These are phyloP conservation scores for Lochmaea capreae DNA, from an alignment of 2,888 invertebrate genomes.

Conservation along the genomic window DNA sequence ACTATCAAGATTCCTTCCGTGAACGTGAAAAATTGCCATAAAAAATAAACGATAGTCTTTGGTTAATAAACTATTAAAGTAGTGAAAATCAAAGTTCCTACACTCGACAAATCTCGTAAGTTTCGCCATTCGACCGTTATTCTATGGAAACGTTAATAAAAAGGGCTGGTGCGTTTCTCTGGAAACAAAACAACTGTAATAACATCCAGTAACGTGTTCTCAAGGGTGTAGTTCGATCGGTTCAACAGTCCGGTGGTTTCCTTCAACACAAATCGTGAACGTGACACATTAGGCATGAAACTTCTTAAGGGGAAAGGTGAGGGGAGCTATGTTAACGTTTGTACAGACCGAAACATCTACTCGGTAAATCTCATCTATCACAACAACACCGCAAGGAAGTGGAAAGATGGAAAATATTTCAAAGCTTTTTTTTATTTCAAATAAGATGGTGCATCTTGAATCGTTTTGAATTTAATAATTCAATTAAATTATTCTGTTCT, in stretches of 20 bases:
- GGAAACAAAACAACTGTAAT: constrained; percentile 65
- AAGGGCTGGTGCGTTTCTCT: constrained; percentile 52
- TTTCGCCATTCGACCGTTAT: constrained; percentile 4
- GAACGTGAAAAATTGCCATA: too few relatives aligned
- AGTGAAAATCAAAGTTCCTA: background rate
- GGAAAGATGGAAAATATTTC: constrained; percentile 6
- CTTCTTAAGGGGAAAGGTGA: constrained; percentile 50
- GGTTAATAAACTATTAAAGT: background rate
- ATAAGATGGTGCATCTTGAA: background rate
- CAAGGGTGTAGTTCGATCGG: constrained; percentile 61
- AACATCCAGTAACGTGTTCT: constrained; percentile 62
- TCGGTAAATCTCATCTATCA: constrained; percentile 61
- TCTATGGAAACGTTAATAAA: constrained; percentile 22
- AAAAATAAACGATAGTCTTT: too few relatives aligned
- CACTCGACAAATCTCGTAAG: constrained; percentile 5
- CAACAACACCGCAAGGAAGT: constrained; percentile 46
- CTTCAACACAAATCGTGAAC: constrained; percentile 63
- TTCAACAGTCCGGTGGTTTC: constrained; percentile 57
- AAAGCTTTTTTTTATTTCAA: background rate
- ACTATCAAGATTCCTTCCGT: too few relatives aligned
- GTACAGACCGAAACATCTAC: constrained; percentile 53
- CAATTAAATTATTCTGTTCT: background rate
- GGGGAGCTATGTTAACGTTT: constrained; percentile 46
- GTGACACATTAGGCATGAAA: constrained; percentile 60
- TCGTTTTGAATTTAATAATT: background rate